These are phyloP conservation scores for Chlorops oryzae DNA, from an alignment of 1,140 invertebrate genomes.

Conservation along the genomic window DNA sequence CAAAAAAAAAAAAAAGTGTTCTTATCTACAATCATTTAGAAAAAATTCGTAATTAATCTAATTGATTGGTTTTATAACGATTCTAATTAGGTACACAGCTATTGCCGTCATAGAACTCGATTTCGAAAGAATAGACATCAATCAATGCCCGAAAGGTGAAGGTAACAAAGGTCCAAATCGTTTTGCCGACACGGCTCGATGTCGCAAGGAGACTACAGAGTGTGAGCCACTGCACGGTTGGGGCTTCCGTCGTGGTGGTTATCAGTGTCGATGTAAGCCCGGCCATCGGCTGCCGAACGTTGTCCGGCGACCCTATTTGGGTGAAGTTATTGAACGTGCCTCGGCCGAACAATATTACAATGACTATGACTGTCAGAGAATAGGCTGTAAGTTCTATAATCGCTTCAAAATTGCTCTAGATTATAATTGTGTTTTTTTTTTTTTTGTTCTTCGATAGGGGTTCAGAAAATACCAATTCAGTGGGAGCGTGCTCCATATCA, in stretches of 20 bases:
- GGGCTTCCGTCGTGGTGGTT: conserved; percentile 91
- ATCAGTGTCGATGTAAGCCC: conserved; percentile 90
- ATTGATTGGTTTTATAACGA: too few species aligned
- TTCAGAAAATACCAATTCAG: conserved; percentile 72
- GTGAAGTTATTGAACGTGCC: conserved; percentile 88
- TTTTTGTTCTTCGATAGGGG: conserved; percentile 54
- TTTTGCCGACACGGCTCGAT: conserved; percentile 85
- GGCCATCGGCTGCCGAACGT: conserved; percentile 81
- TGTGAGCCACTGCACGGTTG: conserved; percentile 95
- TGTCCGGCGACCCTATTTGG: conserved; percentile 82
- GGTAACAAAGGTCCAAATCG: conserved; percentile 85
- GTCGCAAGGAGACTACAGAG: conserved; percentile 91
- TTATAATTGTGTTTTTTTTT: background rate
- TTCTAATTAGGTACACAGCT: conserved; percentile 74
- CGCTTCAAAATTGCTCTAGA: background rate
- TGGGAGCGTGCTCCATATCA: conserved; percentile 65
- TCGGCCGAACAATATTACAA: conserved; percentile 86
- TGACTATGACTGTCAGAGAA: conserved; percentile 84
- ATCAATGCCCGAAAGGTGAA: conserved; percentile 85
- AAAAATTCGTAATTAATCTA: too few species aligned
- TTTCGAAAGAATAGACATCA: conserved; percentile 95
- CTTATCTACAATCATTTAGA: too few species aligned
- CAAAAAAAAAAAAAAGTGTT: too few species aligned
- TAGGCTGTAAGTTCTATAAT: conserved; percentile 73
- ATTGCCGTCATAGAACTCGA: conserved; percentile 92